Evolutionary conservation across 1,140 invertebrate genomes (phyloP), one percentile per base, ranked within the genome.

Genomic region (Pseudomyrmex flavicornis): DNA sequence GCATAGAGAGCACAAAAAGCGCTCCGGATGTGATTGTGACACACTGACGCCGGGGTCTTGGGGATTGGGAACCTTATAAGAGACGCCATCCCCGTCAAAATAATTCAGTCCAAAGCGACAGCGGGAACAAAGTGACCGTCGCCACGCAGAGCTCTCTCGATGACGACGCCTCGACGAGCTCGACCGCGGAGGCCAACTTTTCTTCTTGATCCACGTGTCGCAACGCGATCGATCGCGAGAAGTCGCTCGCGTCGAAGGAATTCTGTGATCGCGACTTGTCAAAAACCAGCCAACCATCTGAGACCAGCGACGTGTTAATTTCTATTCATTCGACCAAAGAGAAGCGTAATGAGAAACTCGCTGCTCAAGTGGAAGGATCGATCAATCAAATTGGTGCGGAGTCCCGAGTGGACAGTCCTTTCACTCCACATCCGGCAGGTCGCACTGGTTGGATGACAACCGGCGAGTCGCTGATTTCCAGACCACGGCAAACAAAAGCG

Each of bases 21-120:
- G 97, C 97, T 1, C 97, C 97, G 20, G 97, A 98, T 92, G 97
- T 98, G 72, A 97, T 98, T 88, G 97, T 97, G 88, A 97, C 97
- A 17, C 97, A 97, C 96, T 97, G 96, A 97, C 96, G 95, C 90
- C 92, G 93, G 91, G 92, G 88, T 84, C 91, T 87, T 88, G 93
- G 92, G 92, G 93, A 95, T 91, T 95, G 95, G 95, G 95, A 95
- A 91, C 95, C 95, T 50, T 95, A 95, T 90, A 94, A 93, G 83
- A 92, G 95, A 90, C 93, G 95, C 87, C 94, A 95, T 92, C 95
- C 95, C 88, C 95, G 94, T 91, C 93, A 93, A 66, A 90, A 79
- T 52, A 48, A 48, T 35, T 8, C 69, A 48, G n/a, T 68, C 10
- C 44, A 17, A 9, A 48, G 65, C 10, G 68, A 74, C 20, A 62